These are phyloP conservation scores for Coenonympha arcania DNA, from an alignment of 2,888 invertebrate species.

Conservation along the genomic window DNA sequence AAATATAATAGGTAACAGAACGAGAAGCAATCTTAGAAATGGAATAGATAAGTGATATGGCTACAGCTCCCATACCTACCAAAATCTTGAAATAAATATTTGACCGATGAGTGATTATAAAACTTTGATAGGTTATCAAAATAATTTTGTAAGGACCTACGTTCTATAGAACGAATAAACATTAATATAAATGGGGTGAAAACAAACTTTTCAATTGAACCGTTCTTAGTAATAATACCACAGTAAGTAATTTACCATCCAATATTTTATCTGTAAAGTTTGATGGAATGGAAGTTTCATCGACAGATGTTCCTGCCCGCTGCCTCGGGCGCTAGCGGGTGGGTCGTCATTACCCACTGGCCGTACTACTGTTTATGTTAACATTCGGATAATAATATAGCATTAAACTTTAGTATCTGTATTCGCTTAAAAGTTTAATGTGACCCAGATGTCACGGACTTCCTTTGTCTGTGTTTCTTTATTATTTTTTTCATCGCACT, in stretches of 20 bases:
- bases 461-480: neutral
- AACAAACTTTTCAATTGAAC: neutral
- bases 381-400: conserved; percentile 22
- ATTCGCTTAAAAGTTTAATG: conserved; percentile 4
- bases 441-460: neutral
- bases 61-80: too few relatives aligned
- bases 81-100: too few relatives aligned
- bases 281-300: conserved; percentile 14
- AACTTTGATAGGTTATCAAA: too few relatives aligned
- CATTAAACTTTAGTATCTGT: conserved; percentile 1
- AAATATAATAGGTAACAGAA: too few relatives aligned
- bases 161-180: neutral
- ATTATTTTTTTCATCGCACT: neutral
- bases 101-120: neutral
- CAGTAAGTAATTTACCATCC: conserved; percentile 5
- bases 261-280: conserved; percentile 10
- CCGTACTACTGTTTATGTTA: conserved; percentile 27
- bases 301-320: conserved; percentile 23
- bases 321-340: conserved; percentile 10
- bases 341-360: conserved; percentile 12
- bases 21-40: too few relatives aligned
- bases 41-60: too few relatives aligned
- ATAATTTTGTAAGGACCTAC: too few relatives aligned
- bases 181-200: neutral
- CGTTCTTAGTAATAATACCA: conserved; percentile 9